These are phyloP conservation scores for Okapia johnstoni DNA, from an alignment of 2,113 vertebrate genomes.

Conservation along the genomic window DNA sequence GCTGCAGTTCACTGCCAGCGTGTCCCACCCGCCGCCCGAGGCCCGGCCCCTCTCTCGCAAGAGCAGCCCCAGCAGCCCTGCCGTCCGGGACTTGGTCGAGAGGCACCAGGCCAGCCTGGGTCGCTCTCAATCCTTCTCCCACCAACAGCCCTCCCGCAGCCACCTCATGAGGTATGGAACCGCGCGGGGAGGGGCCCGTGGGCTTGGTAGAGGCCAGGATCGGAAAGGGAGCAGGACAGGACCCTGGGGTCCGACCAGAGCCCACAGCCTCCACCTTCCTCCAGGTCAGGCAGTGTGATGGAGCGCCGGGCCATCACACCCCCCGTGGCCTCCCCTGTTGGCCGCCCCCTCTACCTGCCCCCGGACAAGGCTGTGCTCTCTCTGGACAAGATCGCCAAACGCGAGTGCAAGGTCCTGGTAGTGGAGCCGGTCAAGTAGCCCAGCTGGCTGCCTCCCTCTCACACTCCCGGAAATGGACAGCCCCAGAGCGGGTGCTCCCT, in stretches of 20 bases:
- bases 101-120: slow-evolving; percentile 89
- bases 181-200: accelerated
- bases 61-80: slow-evolving; percentile 93
- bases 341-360: slow-evolving; percentile 91
- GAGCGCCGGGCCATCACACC: slow-evolving; percentile 94
- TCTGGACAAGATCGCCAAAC: slow-evolving; percentile 96
- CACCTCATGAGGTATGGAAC: slow-evolving; percentile 91
- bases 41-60: slow-evolving; percentile 89
- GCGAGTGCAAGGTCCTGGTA: slow-evolving; percentile 95
- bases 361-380: slow-evolving; percentile 88
- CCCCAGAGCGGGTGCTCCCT: not conserved
- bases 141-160: slow-evolving; percentile 92
- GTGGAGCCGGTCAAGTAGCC: slow-evolving; percentile 82
- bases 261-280: not conserved
- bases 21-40: slow-evolving; percentile 87
- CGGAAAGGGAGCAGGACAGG: not conserved
- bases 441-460: not conserved
- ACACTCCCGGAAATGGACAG: not conserved
- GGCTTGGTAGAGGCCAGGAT: not conserved
- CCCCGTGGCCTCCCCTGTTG: slow-evolving; percentile 91
- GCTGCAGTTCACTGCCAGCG: slow-evolving; percentile 94
- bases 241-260: not conserved
- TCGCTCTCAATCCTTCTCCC: slow-evolving; percentile 95
- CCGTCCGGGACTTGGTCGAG: slow-evolving; percentile 87
- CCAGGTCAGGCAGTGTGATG: slow-evolving; percentile 94